phyloP scores from a whole-genome alignment of 2,113 vertebrate species.

The Rutilus rutilus region DNA sequence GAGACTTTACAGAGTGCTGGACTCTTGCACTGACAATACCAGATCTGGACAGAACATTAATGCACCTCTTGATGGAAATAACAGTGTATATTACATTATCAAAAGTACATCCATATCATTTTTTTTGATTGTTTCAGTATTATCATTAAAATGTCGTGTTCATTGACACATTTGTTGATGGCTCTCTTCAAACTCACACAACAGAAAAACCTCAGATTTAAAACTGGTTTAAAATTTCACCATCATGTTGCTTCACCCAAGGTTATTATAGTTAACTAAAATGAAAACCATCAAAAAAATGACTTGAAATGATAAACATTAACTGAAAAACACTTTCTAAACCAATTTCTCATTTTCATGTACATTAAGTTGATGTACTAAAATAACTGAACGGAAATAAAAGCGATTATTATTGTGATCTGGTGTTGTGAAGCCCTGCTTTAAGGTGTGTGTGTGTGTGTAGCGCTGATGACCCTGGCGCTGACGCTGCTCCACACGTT shows the following conservation, averaged over 20 bases:
- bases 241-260: neutral
- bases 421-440: too few relatives aligned
- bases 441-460: neutral
- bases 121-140: neutral
- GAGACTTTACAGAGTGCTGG: too few relatives aligned
- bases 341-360: neutral
- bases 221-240: neutral
- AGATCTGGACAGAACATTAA: too few relatives aligned
- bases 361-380: neutral
- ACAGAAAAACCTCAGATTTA: too few relatives aligned
- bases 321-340: too few relatives aligned
- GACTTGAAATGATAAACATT: too few relatives aligned
- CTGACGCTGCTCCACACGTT: conserved; percentile 80
- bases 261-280: neutral
- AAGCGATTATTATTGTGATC: too few relatives aligned
- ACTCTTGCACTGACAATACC: too few relatives aligned
- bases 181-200: too few relatives aligned
- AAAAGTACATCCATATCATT: neutral
- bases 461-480: conserved; percentile 83
- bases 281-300: too few relatives aligned
- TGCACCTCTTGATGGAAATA: too few relatives aligned
- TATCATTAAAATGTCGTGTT: neutral
- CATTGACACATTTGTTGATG: neutral
- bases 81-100: neutral
- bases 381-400: neutral